phyloP scores from a whole-genome alignment of 23 tunicate genomes.

The Phallusia fumigata region DNA sequence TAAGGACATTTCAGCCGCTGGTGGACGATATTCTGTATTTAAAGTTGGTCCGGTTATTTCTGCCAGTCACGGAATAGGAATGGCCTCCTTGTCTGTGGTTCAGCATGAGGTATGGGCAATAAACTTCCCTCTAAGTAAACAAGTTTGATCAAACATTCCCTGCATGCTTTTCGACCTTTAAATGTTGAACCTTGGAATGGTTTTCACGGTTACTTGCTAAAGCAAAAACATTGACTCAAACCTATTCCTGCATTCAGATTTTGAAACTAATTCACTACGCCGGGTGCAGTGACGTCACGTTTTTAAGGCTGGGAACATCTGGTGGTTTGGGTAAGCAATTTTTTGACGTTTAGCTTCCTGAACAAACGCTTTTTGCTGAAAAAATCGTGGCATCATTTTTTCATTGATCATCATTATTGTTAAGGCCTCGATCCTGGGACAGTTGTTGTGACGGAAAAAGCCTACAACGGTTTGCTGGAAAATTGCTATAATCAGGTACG shows the following conservation, averaged over 20 bases:
- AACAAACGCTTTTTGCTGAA: too few species aligned
- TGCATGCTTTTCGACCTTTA: too few species aligned
- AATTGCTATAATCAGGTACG: constrained; percentile 50
- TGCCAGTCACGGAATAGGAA: constrained; percentile 91
- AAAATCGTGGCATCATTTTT: background rate
- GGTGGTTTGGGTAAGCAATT: constrained; percentile 77
- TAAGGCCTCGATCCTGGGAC: constrained; percentile 87
- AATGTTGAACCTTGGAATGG: too few species aligned
- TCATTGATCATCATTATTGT: background rate
- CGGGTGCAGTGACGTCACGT: constrained; percentile 59
- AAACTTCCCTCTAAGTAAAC: too few species aligned
- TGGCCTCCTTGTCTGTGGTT: constrained; percentile 67
- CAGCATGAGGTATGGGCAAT: constrained; percentile 63
- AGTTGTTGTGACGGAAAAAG: constrained; percentile 74
- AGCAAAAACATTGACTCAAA: too few species aligned
- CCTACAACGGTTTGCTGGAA: constrained; percentile 54
- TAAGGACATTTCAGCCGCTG: constrained; percentile 47
- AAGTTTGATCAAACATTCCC: too few species aligned
- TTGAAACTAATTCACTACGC: constrained; percentile 71
- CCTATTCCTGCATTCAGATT: constrained; percentile 25
- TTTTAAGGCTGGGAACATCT: constrained; percentile 85
- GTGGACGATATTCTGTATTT: constrained; percentile 78
- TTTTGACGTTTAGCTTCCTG: too few species aligned
- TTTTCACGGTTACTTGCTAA: too few species aligned
- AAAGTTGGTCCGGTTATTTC: constrained; percentile 91